Evolutionary conservation across 2,888 invertebrate species (phyloP).

Genomic region (Colletes collaris): DNA sequence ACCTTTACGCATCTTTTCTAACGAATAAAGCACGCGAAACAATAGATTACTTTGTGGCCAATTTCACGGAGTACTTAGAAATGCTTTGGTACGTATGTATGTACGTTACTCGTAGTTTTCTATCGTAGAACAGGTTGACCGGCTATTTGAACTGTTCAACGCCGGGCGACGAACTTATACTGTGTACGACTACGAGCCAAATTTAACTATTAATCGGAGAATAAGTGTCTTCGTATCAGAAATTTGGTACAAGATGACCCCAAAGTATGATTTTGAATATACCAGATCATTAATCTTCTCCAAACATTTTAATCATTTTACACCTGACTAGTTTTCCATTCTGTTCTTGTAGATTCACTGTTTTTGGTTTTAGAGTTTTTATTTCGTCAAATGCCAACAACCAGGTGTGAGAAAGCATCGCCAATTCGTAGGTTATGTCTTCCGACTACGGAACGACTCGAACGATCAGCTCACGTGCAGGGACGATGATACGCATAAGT

Average conservation of each 20-base stretch:
- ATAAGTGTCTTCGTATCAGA: constrained; percentile 24
- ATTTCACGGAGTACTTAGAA: neutral
- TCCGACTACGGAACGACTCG: too few relatives aligned
- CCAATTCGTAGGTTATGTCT: too few relatives aligned
- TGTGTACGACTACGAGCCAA: constrained; percentile 50
- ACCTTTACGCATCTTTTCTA: neutral
- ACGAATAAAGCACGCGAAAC: neutral
- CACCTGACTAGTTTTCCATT: too few relatives aligned
- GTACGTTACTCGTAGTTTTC: neutral
- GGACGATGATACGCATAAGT: too few relatives aligned
- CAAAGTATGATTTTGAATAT: too few relatives aligned
- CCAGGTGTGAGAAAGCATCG: too few relatives aligned
- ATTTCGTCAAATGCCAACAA: too few relatives aligned
- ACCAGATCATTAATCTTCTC: too few relatives aligned
- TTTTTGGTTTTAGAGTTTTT: too few relatives aligned
- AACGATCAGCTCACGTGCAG: too few relatives aligned
- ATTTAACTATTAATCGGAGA: constrained; percentile 56
- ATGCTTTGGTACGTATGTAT: neutral
- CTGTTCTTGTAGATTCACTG: too few relatives aligned
- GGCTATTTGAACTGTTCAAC: constrained; percentile 52
- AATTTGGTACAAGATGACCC: constrained; percentile 1
- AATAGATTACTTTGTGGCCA: neutral
- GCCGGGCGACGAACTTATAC: constrained; percentile 57
- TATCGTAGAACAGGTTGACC: constrained; percentile 12
- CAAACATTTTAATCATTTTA: too few relatives aligned